These are phyloP conservation scores for Bos indicus DNA, from an alignment of 2,113 vertebrate genomes.

Conservation along the genomic window DNA sequence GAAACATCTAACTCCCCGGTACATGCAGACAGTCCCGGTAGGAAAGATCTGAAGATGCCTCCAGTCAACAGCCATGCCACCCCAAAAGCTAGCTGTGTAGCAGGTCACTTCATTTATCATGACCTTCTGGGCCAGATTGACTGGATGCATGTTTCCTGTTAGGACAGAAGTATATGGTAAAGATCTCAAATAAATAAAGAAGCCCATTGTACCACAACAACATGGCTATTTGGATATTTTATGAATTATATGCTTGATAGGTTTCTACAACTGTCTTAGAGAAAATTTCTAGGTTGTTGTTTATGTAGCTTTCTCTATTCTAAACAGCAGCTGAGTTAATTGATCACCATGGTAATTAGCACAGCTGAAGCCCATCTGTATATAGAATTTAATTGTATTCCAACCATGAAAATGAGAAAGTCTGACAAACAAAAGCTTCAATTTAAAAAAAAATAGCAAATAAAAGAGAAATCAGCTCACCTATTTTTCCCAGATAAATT, in stretches of 20 bases:
- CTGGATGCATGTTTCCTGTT: neutral
- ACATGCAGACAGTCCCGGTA: neutral
- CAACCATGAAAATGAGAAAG: conserved; percentile 44
- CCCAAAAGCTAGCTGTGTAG: neutral
- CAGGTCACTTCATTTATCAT: neutral
- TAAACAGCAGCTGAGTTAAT: conserved; percentile 64
- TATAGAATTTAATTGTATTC: conserved; percentile 47
- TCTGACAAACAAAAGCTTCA: conserved; percentile 47
- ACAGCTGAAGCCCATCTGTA: conserved; percentile 74
- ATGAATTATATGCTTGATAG: neutral
- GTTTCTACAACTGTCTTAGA: neutral
- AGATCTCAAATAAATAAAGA: neutral
- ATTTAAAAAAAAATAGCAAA: conserved; percentile 12
- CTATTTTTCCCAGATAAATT: neutral
- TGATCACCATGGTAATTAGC: conserved; percentile 67
- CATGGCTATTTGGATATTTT: neutral
- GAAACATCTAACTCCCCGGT: neutral
- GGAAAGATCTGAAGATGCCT: neutral
- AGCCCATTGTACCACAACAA: neutral
- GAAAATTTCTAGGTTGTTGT: neutral
- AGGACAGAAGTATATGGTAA: neutral
- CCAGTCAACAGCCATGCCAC: neutral
- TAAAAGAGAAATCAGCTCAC: neutral
- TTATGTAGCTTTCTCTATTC: conserved; percentile 22
- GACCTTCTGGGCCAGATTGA: neutral